Evolutionary conservation across 2,888 invertebrate species (phyloP).

Genomic region (Andrena haemorrhoa): DNA sequence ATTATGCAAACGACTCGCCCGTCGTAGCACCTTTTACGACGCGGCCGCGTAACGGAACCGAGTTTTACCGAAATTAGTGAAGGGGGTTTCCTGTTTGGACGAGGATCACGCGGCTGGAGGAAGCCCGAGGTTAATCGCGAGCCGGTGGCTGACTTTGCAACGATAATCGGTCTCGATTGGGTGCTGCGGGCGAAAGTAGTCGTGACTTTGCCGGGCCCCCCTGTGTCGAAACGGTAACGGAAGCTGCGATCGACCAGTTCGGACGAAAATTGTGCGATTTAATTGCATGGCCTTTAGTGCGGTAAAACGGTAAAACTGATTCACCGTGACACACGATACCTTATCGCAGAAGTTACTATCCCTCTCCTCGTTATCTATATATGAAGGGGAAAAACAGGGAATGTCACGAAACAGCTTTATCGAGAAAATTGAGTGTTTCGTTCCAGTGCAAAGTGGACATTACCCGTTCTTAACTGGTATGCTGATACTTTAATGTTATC

Average conservation of each 20-base stretch:
- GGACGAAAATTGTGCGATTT: background rate
- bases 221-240: background rate
- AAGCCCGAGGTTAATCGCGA: conserved; percentile 9
- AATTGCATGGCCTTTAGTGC: background rate
- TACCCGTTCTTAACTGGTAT: too few relatives aligned
- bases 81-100: conserved; percentile 3
- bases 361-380: too few relatives aligned
- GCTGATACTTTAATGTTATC: too few relatives aligned
- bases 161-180: conserved; percentile 2
- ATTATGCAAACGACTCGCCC: conserved; percentile 21
- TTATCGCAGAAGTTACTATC: too few relatives aligned
- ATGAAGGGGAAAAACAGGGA: too few relatives aligned
- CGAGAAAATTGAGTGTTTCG: too few relatives aligned
- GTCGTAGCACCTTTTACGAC: background rate
- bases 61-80: conserved; percentile 5
- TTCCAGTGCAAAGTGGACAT: too few relatives aligned
- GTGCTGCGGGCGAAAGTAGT: background rate
- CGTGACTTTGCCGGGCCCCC: background rate
- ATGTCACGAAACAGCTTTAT: too few relatives aligned
- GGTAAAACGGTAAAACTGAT: background rate
- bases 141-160: background rate
- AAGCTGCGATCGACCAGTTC: background rate
- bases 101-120: background rate
- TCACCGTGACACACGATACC: background rate
- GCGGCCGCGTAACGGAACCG: conserved; percentile 5